Evolutionary conservation across 2,888 invertebrate genomes (phyloP), one percentile per base, ranked within the genome.

Genomic region (Lepetodrilus schrolli): DNA sequence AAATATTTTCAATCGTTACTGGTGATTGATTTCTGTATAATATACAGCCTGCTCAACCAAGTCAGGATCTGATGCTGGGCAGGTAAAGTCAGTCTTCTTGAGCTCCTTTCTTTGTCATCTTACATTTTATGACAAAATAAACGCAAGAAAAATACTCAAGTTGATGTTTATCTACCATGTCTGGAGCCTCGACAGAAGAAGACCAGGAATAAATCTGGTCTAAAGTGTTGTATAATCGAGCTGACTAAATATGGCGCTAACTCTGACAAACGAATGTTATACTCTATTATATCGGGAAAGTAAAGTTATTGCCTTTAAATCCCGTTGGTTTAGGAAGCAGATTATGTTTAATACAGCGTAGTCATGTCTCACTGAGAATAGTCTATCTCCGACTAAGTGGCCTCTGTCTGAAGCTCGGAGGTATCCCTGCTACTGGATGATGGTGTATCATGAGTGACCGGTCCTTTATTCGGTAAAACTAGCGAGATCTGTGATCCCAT

Each of bases 301-400:
- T 30, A 34, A 8, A 30, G 58, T 58, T 58, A 58, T 58, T 58
- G 58, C 26, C 30, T 30, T n/a, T 58, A 58, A 58, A 58, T 30
- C 58, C 58, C 58, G n/a, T 30, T 23, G 58, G n/a, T 58, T 58
- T 58, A 58, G 58, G 30, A 17, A 13, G 23, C 26, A 10, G 51
- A 51, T 51, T 51, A 26, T n/a, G n/a, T n/a, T 21, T 48, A 48
- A 48, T 48, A 48, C 48, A 17, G 1, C 48, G 20, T 17, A 4
- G 48, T 21, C 48, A 48, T 8, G 48, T 48, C 48, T 21, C 48
- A 21, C 21, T 21, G 48, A 4, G 48, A 48, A 17, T 3, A 20
- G 17, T 20, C 48, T 48, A 48, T 48, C 48, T 7, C 1, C 48
- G 48, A n/a, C n/a, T n/a, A n/a, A n/a, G n/a, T 48, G 17, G 17